These are phyloP conservation scores for Megaceryle maxima DNA, from an alignment of 2,113 vertebrate genomes.

Conservation along the genomic window DNA sequence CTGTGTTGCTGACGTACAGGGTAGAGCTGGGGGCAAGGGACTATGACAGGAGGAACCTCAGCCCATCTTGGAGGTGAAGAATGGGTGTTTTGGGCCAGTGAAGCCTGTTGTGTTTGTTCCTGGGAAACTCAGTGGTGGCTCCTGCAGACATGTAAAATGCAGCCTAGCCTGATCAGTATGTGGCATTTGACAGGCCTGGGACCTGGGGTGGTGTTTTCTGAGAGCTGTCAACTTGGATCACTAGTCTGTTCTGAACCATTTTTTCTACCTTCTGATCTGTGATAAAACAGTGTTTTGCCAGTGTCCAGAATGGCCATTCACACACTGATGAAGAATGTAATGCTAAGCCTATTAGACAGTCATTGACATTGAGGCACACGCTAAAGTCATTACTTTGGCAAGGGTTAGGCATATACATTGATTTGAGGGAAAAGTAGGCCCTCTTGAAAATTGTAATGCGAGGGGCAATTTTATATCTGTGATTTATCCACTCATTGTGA, in stretches of 20 bases:
- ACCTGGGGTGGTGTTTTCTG: neutral
- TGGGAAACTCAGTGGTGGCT: neutral
- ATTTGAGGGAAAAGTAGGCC: neutral
- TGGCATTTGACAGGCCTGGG: neutral
- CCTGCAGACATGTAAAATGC: fast-evolving
- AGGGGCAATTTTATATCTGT: neutral
- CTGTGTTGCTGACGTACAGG: neutral
- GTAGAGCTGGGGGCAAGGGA: neutral
- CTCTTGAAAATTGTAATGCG: neutral
- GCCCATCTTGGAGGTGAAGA: neutral
- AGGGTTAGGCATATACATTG: neutral
- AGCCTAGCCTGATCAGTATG: neutral
- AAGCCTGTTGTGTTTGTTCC: fast-evolving
- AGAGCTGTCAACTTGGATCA: neutral
- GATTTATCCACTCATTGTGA: neutral
- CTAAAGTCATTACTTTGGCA: neutral
- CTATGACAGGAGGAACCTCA: neutral
- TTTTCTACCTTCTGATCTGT: neutral
- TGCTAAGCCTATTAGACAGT: neutral
- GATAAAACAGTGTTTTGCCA: neutral
- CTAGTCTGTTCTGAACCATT: neutral
- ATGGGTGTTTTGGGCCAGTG: fast-evolving
- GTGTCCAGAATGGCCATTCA: neutral
- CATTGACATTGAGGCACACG: neutral
- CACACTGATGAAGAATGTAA: neutral